Base-by-base conservation (phyloP, 1,140 invertebrate species). In the Drosophila mayri region DNA sequence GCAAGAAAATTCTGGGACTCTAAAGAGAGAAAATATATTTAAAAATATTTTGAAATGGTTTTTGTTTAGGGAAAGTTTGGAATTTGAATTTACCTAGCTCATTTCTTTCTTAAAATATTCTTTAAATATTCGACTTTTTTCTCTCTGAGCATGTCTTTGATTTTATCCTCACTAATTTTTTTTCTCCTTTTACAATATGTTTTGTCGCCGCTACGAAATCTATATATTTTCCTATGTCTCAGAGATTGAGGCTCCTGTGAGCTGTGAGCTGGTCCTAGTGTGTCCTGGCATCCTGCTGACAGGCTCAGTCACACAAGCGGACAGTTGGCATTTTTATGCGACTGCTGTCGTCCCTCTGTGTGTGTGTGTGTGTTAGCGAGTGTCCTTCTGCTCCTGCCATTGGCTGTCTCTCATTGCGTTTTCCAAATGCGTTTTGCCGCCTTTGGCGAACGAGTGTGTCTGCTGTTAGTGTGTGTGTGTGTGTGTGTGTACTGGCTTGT, bases 241-340 rank as follows among this genome's bases (percentile, higher is more conserved):
- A n/a, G 9, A 16, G 52, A 55, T 38, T 38, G 50, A 54, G 59
- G 32, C 60, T 62, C 32, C 43, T 18, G 41, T 22, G 12, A 4
- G n/a, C 43, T 14, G 41, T 14, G 12, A 9, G 22, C 49, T 16
- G 46, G n/a, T 30, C 44, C 46, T n/a, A 16, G 55, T 50, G 20
- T 22, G 44, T 50, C 30, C 44, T 25, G 44, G 28, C 76, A 84
- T 87, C 84, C 77, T 88, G 85, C 81, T 90, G 85, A 88, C 84
- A 90, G 85, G 80, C 85, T 84, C 81, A 81, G 84, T 80, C 84
- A 88, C 77, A 88, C 67, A 80, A 88, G 46, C 84, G 85, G 84
- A 88, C 76, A 87, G 83, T 84, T 87, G 85, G 80, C 85, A 88
- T 87, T 88, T 87, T 84, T 68, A 80, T 83, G 80, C 65, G 80